Evolutionary conservation across 2,888 invertebrate genomes (phyloP).

Genomic region (Leptopilina syphax): DNA sequence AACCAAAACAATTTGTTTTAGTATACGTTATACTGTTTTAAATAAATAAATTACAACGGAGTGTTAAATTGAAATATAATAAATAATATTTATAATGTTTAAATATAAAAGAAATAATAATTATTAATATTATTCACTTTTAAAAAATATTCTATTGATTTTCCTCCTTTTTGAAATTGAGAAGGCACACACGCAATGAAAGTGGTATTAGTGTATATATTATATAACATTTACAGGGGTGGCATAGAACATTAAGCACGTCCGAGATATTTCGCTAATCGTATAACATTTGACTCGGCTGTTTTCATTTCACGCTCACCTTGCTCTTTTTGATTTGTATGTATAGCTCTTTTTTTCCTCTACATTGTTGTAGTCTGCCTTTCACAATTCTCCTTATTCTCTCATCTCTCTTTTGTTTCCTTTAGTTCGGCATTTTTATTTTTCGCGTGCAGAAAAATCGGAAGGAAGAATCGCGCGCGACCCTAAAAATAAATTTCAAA

Average conservation of each 20-base stretch:
- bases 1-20: no score
- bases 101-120: no score
- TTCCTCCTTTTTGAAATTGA: neutral
- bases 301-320: constrained; percentile 18
- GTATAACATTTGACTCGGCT: constrained; percentile 24
- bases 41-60: no score
- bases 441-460: neutral
- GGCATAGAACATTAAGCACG: constrained; percentile 43
- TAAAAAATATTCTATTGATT: neutral
- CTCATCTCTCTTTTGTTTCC: neutral
- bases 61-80: no score
- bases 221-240: neutral
- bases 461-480: neutral
- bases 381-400: neutral
- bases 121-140: no score
- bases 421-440: no score
- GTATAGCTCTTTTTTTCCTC: no score
- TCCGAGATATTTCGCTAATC: constrained; percentile 44
- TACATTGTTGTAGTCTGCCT: neutral
- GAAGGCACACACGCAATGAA: neutral
- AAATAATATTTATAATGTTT: no score
- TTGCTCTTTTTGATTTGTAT: neutral
- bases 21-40: no score
- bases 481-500: neutral
- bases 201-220: neutral